phyloP scores from a whole-genome alignment of 2,888 invertebrate species.

The Chloroclystis v-ata region DNA sequence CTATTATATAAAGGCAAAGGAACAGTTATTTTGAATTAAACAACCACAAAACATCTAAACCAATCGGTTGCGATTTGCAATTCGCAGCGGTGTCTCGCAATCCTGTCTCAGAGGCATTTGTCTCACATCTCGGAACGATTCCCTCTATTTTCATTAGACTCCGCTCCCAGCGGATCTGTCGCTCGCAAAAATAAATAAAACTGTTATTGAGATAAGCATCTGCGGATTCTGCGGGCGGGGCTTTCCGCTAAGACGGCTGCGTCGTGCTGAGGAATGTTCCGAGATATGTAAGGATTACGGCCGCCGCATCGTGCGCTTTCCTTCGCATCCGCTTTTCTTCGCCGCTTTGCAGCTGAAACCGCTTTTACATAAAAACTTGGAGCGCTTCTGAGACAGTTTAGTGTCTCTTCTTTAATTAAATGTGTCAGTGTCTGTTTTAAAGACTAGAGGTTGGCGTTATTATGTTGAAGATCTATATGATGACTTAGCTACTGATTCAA shows the following conservation, averaged over 20 bases:
- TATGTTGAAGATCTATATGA: too few relatives aligned
- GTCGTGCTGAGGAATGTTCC: slow-evolving; percentile 75
- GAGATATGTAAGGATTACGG: slow-evolving; percentile 74
- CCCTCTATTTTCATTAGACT: slow-evolving; percentile 72
- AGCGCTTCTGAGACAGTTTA: slow-evolving; percentile 5
- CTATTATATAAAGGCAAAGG: too few relatives aligned
- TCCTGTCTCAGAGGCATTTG: slow-evolving; percentile 32
- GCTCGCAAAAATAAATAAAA: slow-evolving; percentile 77
- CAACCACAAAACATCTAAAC: slow-evolving; percentile 6
- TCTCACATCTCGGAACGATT: slow-evolving; percentile 44
- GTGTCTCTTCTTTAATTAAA: slow-evolving; percentile 2
- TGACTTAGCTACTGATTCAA: too few relatives aligned
- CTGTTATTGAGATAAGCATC: slow-evolving; percentile 79
- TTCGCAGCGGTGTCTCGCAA: slow-evolving; percentile 26
- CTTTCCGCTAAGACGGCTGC: slow-evolving; percentile 75
- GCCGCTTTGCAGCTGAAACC: slow-evolving; percentile 64
- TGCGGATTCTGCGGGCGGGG: slow-evolving; percentile 62
- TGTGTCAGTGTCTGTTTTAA: not conserved
- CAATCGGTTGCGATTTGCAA: slow-evolving; percentile 32
- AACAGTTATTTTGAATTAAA: too few relatives aligned
- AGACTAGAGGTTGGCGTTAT: too few relatives aligned
- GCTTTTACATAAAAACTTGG: slow-evolving; percentile 44
- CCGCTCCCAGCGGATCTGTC: slow-evolving; percentile 69
- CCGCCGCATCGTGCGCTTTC: slow-evolving; percentile 52
- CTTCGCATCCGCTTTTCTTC: slow-evolving; percentile 61